Evolutionary conservation across 2,113 vertebrate genomes (phyloP).

Genomic region (Petrocephalus microphthalmus): DNA sequence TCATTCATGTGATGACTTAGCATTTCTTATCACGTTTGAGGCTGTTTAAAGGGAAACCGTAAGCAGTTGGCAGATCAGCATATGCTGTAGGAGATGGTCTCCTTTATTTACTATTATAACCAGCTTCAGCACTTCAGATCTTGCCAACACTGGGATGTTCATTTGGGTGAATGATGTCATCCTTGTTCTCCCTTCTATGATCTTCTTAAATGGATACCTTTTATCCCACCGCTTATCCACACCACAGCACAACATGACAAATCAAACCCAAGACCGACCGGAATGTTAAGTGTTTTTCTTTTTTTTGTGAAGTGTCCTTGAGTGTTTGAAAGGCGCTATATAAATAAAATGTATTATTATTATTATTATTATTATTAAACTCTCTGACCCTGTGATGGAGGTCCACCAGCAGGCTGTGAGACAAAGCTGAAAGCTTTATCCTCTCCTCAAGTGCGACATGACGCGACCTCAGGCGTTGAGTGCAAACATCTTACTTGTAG

Average conservation of each 20-base stretch:
- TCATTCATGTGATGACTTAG: neutral
- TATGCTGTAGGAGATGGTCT: neutral
- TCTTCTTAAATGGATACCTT: neutral
- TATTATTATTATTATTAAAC: no score
- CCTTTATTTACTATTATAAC: neutral
- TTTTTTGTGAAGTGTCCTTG: no score
- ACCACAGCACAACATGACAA: neutral
- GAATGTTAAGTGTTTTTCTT: no score
- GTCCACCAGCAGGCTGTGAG: neutral
- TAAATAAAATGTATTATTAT: no score
- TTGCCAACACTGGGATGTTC: neutral
- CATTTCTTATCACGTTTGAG: neutral
- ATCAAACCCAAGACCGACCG: neutral
- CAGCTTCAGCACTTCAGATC: neutral
- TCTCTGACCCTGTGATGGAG: no score
- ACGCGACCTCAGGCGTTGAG: neutral
- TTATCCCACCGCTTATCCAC: neutral
- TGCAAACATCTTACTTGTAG: constrained; percentile 80
- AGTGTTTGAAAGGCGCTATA: no score
- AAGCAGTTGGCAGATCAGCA: neutral
- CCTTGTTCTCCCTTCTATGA: neutral
- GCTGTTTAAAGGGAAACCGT: neutral
- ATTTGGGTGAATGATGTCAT: constrained; percentile 9
- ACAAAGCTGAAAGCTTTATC: neutral
- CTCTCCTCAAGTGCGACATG: neutral